A percentile compares a stretch with the other conserved stretches of the same genome.
These are phyloP conservation scores for Notarius quadriscutis DNA, from an alignment of 2,113 vertebrate species.

Conservation along the genomic window DNA sequence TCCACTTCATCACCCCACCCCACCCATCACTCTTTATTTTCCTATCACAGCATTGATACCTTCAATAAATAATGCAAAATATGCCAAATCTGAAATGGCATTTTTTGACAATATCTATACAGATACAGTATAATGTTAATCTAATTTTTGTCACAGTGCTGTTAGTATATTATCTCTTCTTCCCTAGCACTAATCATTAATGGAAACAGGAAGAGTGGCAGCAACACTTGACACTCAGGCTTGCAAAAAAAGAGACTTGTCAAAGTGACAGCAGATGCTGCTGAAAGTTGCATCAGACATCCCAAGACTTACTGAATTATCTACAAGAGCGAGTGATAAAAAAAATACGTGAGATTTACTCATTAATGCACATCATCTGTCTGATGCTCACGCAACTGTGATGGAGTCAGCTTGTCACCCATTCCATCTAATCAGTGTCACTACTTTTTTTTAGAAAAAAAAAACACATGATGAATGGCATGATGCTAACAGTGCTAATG, in stretches of 20 bases:
- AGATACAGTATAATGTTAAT: background rate
- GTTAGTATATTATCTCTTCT: background rate
- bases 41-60: background rate
- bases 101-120: background rate
- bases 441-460: background rate
- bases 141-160: background rate
- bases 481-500: background rate
- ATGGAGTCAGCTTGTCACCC: constrained; percentile 16
- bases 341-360: constrained; percentile 15
- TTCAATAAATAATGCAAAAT: background rate
- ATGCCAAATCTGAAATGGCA: background rate
- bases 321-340: background rate
- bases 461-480: background rate
- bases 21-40: background rate
- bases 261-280: constrained; percentile 1
- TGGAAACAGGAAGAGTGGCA: constrained; percentile 6
- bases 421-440: background rate
- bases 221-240: background rate
- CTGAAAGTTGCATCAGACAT: constrained; percentile 23
- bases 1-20: background rate
- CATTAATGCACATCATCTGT: constrained; percentile 26
- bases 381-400: constrained; percentile 1
- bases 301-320: constrained; percentile 22
- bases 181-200: constrained; percentile 2
- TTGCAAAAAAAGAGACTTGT: background rate